phyloP scores from a whole-genome alignment of 2,888 invertebrate genomes.

The Cheilosia vernalis region DNA sequence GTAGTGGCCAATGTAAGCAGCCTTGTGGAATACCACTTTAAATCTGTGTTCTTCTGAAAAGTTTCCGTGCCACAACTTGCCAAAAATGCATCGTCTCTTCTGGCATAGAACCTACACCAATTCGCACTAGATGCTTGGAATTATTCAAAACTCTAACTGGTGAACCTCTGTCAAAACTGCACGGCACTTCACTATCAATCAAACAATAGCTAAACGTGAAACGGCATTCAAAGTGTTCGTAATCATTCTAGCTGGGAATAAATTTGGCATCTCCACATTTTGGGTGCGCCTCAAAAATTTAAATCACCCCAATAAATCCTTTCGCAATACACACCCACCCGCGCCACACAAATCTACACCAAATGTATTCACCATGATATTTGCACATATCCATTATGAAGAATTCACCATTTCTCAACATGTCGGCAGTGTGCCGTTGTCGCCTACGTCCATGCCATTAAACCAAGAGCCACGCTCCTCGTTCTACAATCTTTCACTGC shows the following conservation, averaged over 20 bases:
- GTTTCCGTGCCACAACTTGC: no score
- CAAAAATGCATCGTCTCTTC: no score
- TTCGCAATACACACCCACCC: slow-evolving; percentile 5
- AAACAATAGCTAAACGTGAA: slow-evolving; percentile 67
- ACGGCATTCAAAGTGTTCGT: slow-evolving; percentile 58
- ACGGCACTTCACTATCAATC: slow-evolving; percentile 49
- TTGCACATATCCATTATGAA: slow-evolving; percentile 67
- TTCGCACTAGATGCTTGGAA: no score
- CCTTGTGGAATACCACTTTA: no score
- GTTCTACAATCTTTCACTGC: slow-evolving; percentile 7
- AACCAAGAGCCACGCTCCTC: slow-evolving; percentile 1
- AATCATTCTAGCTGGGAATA: slow-evolving; percentile 47
- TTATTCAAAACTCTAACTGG: no score
- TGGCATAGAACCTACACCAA: no score
- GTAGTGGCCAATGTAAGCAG: no score
- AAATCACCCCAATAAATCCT: slow-evolving; percentile 71
- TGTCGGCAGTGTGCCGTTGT: slow-evolving; percentile 50
- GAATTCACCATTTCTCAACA: slow-evolving; percentile 62
- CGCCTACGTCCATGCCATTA: slow-evolving; percentile 19
- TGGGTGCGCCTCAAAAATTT: slow-evolving; percentile 49
- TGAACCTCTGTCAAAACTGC: neutral
- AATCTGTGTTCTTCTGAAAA: no score
- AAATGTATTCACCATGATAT: slow-evolving; percentile 49
- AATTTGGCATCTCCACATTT: slow-evolving; percentile 34
- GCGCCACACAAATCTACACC: neutral